Evolutionary conservation across 2,888 invertebrate species (phyloP).

Genomic region (Dryadula phaetusa): DNA sequence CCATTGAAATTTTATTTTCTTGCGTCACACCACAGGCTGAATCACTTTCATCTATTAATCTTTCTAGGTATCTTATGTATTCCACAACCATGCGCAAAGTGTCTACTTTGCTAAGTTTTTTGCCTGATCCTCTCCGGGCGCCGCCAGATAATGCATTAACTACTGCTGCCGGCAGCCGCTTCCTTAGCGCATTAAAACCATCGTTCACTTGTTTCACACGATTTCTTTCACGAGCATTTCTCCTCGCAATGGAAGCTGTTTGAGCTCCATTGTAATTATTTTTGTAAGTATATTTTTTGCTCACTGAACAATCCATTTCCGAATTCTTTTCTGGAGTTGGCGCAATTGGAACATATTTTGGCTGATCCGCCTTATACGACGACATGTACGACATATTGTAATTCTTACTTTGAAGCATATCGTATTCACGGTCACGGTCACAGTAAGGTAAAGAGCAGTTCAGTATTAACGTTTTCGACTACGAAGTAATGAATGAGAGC

Average conservation of each 20-base stretch:
- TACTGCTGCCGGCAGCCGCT: slow-evolving; percentile 92
- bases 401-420: slow-evolving; percentile 48
- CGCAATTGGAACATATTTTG: slow-evolving; percentile 79
- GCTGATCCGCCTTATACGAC: slow-evolving; percentile 53
- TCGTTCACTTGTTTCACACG: slow-evolving; percentile 97
- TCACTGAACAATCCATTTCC: slow-evolving; percentile 69
- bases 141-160: slow-evolving; percentile 87
- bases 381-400: slow-evolving; percentile 51
- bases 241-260: slow-evolving; percentile 92
- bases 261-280: slow-evolving; percentile 86
- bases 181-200: slow-evolving; percentile 93
- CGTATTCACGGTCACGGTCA: slow-evolving; percentile 34
- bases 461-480: slow-evolving; percentile 58
- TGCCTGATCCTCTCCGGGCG: slow-evolving; percentile 90
- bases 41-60: slow-evolving; percentile 89
- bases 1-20: slow-evolving; percentile 44
- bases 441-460: slow-evolving; percentile 47
- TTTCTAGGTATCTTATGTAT: slow-evolving; percentile 93
- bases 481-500: slow-evolving; percentile 70
- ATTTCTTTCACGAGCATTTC: slow-evolving; percentile 97
- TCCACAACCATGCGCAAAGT: slow-evolving; percentile 95
- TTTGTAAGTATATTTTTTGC: slow-evolving; percentile 87
- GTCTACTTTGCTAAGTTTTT: slow-evolving; percentile 96
- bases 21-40: slow-evolving; percentile 68
- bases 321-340: slow-evolving; percentile 75